Percentiles rank a stretch among this genome's conserved stretches.
These are phyloP conservation scores for Smutsia temminckii DNA, from an alignment of 2,797 vertebrate species.

Conservation along the genomic window DNA sequence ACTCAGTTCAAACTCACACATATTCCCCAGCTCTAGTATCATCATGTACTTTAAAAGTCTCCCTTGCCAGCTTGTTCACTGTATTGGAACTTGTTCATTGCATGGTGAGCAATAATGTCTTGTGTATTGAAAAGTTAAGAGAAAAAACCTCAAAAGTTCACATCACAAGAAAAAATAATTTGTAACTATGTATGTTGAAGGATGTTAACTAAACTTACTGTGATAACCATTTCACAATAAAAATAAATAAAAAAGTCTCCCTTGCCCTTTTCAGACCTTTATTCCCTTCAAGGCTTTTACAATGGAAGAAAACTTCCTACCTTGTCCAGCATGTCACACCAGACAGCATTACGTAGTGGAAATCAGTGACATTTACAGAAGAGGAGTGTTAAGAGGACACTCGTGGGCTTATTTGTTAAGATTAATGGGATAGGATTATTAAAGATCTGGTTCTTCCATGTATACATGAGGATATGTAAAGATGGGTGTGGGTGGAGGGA, in stretches of 20 bases:
- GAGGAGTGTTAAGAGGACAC: slow-evolving; percentile 79
- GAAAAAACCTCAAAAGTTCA: too few species aligned
- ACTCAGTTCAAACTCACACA: slow-evolving; percentile 49
- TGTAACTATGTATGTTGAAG: too few species aligned
- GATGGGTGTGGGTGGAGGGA: slow-evolving; percentile 44
- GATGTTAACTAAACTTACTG: too few species aligned
- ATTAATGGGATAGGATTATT: slow-evolving; percentile 79
- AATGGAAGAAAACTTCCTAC: slow-evolving; percentile 77
- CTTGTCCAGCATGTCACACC: slow-evolving; percentile 70
- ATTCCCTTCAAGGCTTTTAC: slow-evolving; percentile 67
- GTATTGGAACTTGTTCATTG: too few species aligned
- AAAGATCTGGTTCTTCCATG: slow-evolving; percentile 73
- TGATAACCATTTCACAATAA: too few species aligned
- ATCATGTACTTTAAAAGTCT: slow-evolving; percentile 52
- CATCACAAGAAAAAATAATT: too few species aligned
- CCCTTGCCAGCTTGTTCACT: background rate
- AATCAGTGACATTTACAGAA: slow-evolving; percentile 78
- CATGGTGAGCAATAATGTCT: too few species aligned
- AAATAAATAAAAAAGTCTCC: background rate
- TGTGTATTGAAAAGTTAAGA: too few species aligned
- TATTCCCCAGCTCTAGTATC: slow-evolving; percentile 54
- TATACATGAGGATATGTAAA: slow-evolving; percentile 71
- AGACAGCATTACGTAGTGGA: slow-evolving; percentile 61
- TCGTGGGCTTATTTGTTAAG: slow-evolving; percentile 75
- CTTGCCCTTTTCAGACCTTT: slow-evolving; percentile 62